These are phyloP conservation scores for Watsonalla cultraria DNA, from an alignment of 2,888 invertebrate species.

Conservation along the genomic window DNA sequence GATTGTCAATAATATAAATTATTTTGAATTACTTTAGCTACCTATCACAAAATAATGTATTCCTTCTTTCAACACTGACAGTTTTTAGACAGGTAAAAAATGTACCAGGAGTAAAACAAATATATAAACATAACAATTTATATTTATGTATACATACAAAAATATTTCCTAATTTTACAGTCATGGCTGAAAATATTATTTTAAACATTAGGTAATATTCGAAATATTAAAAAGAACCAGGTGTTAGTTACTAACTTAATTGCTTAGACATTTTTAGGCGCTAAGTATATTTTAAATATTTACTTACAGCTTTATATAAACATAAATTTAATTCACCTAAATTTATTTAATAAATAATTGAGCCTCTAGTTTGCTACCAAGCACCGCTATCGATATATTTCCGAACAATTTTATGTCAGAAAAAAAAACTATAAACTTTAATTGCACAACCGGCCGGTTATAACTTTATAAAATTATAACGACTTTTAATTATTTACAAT, in stretches of 20 bases:
- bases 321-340: no score
- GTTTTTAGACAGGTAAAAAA: no score
- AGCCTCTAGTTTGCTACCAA: constrained; percentile 52
- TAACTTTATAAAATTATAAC: constrained; percentile 44
- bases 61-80: no score
- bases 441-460: constrained; percentile 76
- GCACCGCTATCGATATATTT: constrained; percentile 37
- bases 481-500: constrained; percentile 39
- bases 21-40: no score
- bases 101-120: constrained; percentile 9
- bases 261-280: not conserved
- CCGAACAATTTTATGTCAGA: constrained; percentile 30
- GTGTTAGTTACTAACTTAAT: no score
- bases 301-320: no score
- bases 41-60: no score
- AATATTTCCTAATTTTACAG: constrained; percentile 36
- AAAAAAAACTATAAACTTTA: constrained; percentile 41
- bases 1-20: no score
- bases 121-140: constrained; percentile 18
- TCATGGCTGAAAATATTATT: constrained; percentile 41
- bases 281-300: no score
- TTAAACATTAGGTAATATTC: constrained; percentile 18
- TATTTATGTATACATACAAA: constrained; percentile 22
- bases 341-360: constrained; percentile 43
- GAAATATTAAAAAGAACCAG: not conserved